Percentiles rank a stretch among this genome's conserved stretches.
Evolutionary conservation across 2,888 invertebrate genomes (phyloP).

Genomic region (Chironomus riparius): DNA sequence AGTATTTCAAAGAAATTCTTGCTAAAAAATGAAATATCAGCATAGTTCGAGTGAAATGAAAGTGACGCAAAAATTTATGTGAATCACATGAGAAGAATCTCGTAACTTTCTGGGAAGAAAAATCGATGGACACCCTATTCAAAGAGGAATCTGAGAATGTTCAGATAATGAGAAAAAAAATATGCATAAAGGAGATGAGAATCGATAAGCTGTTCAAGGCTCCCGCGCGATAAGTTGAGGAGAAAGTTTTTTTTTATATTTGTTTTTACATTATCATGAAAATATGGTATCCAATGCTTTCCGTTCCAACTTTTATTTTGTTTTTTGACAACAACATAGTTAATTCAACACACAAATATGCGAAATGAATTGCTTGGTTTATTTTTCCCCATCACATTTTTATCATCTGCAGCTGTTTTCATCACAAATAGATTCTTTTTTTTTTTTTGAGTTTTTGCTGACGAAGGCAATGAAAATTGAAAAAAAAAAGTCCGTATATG

Average conservation of each 20-base stretch:
- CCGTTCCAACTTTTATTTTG: neutral
- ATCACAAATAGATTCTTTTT: neutral
- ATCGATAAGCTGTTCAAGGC: neutral
- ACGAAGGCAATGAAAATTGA: neutral
- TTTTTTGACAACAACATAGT: neutral
- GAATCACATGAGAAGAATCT: no score
- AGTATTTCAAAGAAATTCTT: no score
- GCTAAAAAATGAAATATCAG: no score
- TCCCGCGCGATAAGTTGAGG: neutral
- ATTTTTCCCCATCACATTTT: neutral
- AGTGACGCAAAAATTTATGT: neutral
- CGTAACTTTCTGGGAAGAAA: no score
- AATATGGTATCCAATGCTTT: neutral
- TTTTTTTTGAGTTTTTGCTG: no score
- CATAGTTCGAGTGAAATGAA: neutral
- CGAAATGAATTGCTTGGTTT: neutral
- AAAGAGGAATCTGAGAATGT: neutral
- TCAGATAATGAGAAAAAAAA: neutral
- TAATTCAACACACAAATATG: neutral
- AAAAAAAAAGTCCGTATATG: no score
- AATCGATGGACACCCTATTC: no score
- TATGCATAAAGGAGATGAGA: neutral
- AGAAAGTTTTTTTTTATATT: neutral
- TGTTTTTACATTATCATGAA: neutral
- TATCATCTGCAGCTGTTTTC: conserved; percentile 10